Evolutionary conservation across 1,140 invertebrate species (phyloP).

Genomic region (Anastatus disparis): DNA sequence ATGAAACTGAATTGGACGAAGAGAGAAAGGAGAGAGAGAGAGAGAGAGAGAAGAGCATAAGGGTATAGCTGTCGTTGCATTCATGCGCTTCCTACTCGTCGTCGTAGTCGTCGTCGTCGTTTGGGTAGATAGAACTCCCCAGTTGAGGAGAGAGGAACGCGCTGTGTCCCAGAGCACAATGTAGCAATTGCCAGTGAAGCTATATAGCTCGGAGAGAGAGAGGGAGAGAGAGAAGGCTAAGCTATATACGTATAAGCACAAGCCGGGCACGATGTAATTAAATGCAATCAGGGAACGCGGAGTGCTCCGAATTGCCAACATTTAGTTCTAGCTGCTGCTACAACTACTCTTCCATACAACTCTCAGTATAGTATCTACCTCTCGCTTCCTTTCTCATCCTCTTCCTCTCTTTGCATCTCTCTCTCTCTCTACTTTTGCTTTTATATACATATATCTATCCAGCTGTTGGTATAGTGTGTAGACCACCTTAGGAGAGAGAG

Average conservation of each 20-base stretch:
- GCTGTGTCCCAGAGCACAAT: constrained; percentile 54
- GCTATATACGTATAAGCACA: too few relatives aligned
- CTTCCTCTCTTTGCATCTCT: background rate
- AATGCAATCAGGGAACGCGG: constrained; percentile 62
- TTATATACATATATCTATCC: too few relatives aligned
- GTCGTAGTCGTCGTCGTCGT: too few relatives aligned
- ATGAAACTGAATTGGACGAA: too few relatives aligned
- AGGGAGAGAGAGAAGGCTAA: too few relatives aligned
- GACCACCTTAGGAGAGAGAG: too few relatives aligned
- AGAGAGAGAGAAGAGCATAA: background rate
- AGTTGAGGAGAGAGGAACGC: constrained; percentile 41
- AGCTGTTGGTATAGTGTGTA: too few relatives aligned
- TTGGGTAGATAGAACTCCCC: background rate
- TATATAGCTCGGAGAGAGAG: constrained; percentile 42
- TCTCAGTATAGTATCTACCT: constrained; percentile 36
- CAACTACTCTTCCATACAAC: too few relatives aligned
- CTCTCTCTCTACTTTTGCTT: too few relatives aligned
- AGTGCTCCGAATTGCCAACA: constrained; percentile 61
- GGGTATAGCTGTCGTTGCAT: constrained; percentile 16
- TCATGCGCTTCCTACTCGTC: constrained; percentile 19
- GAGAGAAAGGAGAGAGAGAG: background rate
- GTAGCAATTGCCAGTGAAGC: constrained; percentile 55
- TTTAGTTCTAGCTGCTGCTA: constrained; percentile 49
- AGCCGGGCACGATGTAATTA: constrained; percentile 59
- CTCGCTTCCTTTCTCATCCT: constrained; percentile 34